Evolutionary conservation across 2,888 invertebrate genomes (phyloP).

Genomic region (Carterocephalus palaemon): DNA sequence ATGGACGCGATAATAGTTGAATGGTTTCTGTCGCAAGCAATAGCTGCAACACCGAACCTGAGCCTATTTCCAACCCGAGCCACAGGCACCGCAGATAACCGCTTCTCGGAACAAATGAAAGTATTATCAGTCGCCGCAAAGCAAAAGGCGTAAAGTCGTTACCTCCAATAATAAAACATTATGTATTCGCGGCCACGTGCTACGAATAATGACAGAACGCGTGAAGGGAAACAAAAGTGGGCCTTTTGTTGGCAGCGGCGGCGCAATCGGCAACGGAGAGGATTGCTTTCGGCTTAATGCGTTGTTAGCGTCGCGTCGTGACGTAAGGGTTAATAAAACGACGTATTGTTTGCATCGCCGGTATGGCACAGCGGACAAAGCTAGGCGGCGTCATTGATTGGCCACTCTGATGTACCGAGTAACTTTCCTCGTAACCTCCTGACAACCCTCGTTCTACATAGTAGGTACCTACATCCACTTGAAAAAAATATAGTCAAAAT

Average conservation of each 20-base stretch:
- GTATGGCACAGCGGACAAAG: conserved; percentile 6
- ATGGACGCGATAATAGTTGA: no score
- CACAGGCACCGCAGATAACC: conserved; percentile 53
- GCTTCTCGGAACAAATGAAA: conserved; percentile 71
- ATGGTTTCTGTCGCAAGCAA: neutral
- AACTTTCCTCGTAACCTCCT: no score
- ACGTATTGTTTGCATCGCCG: conserved; percentile 15
- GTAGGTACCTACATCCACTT: no score
- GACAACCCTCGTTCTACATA: no score
- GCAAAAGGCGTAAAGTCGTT: conserved; percentile 73
- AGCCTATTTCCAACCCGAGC: no score
- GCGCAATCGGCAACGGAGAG: conserved; percentile 62
- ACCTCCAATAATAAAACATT: conserved; percentile 73
- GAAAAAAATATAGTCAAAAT: no score
- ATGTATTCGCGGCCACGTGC: conserved; percentile 76
- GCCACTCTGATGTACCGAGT: neutral
- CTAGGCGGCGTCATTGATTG: conserved; percentile 3
- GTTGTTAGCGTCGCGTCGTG: conserved; percentile 16
- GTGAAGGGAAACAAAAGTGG: conserved; percentile 65
- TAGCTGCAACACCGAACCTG: no score
- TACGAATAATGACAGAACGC: conserved; percentile 68
- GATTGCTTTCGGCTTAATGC: conserved; percentile 32
- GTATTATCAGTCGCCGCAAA: conserved; percentile 69
- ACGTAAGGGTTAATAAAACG: conserved; percentile 18
- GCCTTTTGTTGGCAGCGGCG: conserved; percentile 47